phyloP scores from a whole-genome alignment of 2,113 vertebrate species.

The Pterocles burchelli region DNA sequence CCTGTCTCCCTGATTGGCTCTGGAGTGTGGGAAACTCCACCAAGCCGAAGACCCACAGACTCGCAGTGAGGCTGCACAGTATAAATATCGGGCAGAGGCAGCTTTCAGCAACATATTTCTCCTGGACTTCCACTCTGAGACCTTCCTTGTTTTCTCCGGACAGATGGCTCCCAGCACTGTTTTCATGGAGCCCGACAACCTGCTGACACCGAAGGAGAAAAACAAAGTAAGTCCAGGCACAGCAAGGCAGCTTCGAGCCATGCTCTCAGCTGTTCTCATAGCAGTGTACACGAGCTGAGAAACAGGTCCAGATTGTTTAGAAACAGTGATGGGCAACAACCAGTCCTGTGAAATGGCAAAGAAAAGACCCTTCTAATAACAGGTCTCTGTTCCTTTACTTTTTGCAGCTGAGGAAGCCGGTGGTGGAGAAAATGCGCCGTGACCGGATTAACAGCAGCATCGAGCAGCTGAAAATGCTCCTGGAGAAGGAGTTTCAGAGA shows the following conservation, averaged over 20 bases:
- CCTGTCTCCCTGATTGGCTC: constrained; percentile 70
- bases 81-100: constrained; percentile 58
- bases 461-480: constrained; percentile 79
- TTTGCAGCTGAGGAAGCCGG: constrained; percentile 81
- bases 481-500: constrained; percentile 70
- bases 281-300: neutral
- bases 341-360: neutral
- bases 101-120: neutral
- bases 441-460: constrained; percentile 89
- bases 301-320: neutral
- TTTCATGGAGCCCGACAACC: constrained; percentile 48
- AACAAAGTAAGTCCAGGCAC: constrained; percentile 74
- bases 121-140: neutral
- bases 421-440: constrained; percentile 83
- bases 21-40: constrained; percentile 75
- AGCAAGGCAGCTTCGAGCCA: neutral
- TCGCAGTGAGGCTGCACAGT: neutral
- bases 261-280: neutral
- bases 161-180: constrained; percentile 68
- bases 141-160: neutral
- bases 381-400: neutral
- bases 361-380: neutral
- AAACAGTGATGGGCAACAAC: neutral
- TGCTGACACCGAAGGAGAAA: constrained; percentile 66
- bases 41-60: constrained; percentile 57